Percentiles rank a stretch among this genome's conserved stretches.
Evolutionary conservation across 1,140 invertebrate genomes (phyloP).

Genomic region (Heliconius hermathena): DNA sequence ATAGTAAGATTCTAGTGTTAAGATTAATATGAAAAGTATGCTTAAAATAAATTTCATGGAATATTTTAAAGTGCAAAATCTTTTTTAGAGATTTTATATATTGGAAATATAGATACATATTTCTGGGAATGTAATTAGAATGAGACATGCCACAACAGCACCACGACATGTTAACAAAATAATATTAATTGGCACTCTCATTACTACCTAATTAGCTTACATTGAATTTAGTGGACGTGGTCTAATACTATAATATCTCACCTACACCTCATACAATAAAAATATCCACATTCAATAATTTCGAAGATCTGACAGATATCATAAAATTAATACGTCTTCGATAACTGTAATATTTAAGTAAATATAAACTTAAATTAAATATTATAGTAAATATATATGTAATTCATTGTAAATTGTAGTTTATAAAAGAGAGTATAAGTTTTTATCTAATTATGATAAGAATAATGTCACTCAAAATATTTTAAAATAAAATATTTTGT

Average conservation of each 20-base stretch:
- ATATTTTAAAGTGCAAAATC: too few species aligned
- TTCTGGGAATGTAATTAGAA: too few species aligned
- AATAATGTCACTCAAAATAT: too few species aligned
- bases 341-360: not conserved
- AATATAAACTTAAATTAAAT: not conserved
- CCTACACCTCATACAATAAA: not conserved
- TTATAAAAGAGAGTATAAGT: too few species aligned
- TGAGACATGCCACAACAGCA: not conserved
- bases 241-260: not conserved
- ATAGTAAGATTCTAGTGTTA: too few species aligned
- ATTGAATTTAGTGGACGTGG: not conserved
- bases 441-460: too few species aligned
- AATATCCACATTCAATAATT: not conserved
- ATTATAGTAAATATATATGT: not conserved
- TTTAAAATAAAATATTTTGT: too few species aligned
- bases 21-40: too few species aligned
- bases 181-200: not conserved
- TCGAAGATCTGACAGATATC: constrained; percentile 1
- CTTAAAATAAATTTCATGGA: too few species aligned
- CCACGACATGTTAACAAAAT: not conserved
- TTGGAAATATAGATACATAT: too few species aligned
- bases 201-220: not conserved
- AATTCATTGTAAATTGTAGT: too few species aligned
- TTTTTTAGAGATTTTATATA: too few species aligned
- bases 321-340: not conserved